Evolutionary conservation across 2,113 vertebrate genomes (phyloP).

Genomic region (Pterocles orientalis): DNA sequence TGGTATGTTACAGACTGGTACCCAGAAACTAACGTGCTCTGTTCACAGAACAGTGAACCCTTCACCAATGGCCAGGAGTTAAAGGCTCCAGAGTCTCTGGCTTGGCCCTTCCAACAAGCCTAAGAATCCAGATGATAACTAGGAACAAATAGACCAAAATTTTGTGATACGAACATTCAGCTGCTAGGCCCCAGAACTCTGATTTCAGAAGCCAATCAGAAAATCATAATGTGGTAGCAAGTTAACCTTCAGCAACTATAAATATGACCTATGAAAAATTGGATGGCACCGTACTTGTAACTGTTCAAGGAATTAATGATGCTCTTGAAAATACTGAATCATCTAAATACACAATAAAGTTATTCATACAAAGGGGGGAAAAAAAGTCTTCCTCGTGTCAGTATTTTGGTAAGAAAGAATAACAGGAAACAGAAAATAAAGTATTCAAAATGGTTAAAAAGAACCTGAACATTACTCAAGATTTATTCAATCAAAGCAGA

Average conservation of each 20-base stretch:
- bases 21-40: neutral
- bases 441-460: neutral
- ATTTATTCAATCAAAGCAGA: neutral
- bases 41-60: neutral
- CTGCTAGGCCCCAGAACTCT: neutral
- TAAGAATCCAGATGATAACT: neutral
- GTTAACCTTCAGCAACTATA: neutral
- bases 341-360: neutral
- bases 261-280: neutral
- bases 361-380: neutral
- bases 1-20: neutral
- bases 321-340: neutral
- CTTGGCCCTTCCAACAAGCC: neutral
- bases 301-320: neutral
- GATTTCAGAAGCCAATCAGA: neutral
- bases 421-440: neutral
- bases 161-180: neutral
- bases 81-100: neutral
- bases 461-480: neutral
- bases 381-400: neutral
- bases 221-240: neutral
- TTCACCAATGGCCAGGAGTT: neutral
- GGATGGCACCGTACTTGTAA: neutral
- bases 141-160: neutral
- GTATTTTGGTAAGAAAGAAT: neutral